Conservation (phyloP, 1,140 invertebrate genomes). For the Anastrepha obliqua region DNA sequence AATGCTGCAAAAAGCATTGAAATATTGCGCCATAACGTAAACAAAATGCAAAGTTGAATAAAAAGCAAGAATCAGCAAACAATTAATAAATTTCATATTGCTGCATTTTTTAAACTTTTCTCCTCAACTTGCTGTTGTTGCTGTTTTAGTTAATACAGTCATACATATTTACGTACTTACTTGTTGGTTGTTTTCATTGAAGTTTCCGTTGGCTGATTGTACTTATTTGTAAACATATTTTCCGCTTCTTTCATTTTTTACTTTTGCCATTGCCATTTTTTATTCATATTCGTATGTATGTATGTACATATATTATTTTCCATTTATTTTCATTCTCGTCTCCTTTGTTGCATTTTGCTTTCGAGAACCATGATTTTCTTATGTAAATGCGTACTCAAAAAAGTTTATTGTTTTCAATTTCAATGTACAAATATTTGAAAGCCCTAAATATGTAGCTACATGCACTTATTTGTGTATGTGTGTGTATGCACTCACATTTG, state of each 20-base stretch:
- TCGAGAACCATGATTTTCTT: background rate
- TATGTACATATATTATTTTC: background rate
- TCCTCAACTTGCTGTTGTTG: background rate
- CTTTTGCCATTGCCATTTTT: background rate
- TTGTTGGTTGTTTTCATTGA: slow-evolving; percentile 14
- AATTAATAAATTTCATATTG: slow-evolving; percentile 21
- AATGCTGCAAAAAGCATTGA: background rate
- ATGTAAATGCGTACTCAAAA: background rate
- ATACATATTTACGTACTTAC: background rate
- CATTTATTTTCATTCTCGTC: background rate
- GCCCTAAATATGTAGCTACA: background rate
- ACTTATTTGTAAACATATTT: slow-evolving; percentile 7
- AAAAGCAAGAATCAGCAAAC: slow-evolving; percentile 15
- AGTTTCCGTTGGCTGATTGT: background rate
- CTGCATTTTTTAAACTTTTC: slow-evolving; percentile 33
- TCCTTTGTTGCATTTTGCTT: background rate
- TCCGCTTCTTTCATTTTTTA: background rate
- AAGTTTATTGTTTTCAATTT: background rate
- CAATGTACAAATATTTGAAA: background rate
- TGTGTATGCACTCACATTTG: background rate
- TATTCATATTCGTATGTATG: background rate
- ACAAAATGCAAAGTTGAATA: background rate
- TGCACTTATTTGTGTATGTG: background rate
- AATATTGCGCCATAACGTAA: background rate
- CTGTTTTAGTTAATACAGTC: background rate